A percentile compares a stretch with the other conserved stretches of the same genome.
phyloP scores from a whole-genome alignment of 2,113 vertebrate genomes.

The Phalacrocorax aristotelis region DNA sequence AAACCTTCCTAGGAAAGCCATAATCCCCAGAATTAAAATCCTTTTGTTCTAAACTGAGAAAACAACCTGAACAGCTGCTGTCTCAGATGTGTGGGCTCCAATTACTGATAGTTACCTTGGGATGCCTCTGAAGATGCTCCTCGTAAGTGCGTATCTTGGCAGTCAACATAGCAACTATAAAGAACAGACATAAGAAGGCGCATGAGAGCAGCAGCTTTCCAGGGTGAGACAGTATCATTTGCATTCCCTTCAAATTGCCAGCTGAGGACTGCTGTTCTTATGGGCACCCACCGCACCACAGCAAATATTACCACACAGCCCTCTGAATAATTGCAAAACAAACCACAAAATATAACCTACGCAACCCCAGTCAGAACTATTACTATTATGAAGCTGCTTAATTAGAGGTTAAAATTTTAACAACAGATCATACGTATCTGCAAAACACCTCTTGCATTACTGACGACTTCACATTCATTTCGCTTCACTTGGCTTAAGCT shows the following conservation, averaged over 20 bases:
- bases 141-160: slow-evolving; percentile 85
- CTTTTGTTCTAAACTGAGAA: background rate
- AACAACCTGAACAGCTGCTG: background rate
- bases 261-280: background rate
- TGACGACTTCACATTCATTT: background rate
- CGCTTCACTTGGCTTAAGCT: background rate
- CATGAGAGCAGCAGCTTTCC: slow-evolving; percentile 33
- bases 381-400: background rate
- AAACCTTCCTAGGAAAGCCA: background rate
- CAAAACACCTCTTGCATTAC: background rate
- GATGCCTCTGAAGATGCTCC: slow-evolving; percentile 88
- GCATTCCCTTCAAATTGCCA: background rate
- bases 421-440: no score
- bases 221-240: background rate
- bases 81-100: background rate
- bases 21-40: background rate
- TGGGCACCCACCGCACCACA: background rate
- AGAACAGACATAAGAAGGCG: slow-evolving; percentile 1
- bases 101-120: slow-evolving; percentile 77
- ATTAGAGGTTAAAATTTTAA: background rate
- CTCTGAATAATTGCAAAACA: background rate
- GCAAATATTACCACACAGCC: background rate
- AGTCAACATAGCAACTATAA: slow-evolving; percentile 86
- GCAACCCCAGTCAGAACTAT: background rate
- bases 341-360: background rate